phyloP scores from a whole-genome alignment of 2,113 vertebrate genomes.

The Zootoca vivipara region DNA sequence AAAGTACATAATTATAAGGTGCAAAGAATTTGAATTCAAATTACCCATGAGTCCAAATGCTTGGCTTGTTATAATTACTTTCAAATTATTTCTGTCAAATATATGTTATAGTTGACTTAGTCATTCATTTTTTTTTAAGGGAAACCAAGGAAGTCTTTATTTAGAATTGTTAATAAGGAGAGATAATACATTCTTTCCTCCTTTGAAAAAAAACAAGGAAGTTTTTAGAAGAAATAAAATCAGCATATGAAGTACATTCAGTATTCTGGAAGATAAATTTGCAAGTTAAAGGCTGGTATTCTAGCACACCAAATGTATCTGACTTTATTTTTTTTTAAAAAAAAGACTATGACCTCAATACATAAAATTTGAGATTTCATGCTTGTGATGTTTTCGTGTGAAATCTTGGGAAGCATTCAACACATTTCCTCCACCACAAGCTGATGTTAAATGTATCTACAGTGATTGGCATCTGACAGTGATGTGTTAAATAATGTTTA shows the following conservation, averaged over 20 bases:
- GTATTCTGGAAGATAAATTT: background rate
- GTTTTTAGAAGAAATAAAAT: slow-evolving; percentile 9
- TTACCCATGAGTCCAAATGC: slow-evolving; percentile 64
- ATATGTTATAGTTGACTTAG: slow-evolving; percentile 53
- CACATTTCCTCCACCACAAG: background rate
- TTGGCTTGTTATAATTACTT: slow-evolving; percentile 62
- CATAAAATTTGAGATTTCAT: background rate
- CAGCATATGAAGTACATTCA: background rate
- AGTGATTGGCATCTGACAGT: background rate
- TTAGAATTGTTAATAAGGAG: slow-evolving; percentile 48
- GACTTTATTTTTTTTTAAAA: background rate
- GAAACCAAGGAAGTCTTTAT: slow-evolving; percentile 42
- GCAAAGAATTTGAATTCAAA: slow-evolving; percentile 65
- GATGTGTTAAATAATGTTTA: accelerated
- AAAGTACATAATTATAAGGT: slow-evolving; percentile 56
- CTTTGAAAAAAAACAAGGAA: slow-evolving; percentile 12
- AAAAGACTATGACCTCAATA: background rate
- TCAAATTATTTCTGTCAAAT: slow-evolving; percentile 69
- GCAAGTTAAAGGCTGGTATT: background rate
- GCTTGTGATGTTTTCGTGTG: background rate
- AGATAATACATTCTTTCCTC: slow-evolving; percentile 12
- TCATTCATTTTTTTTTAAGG: slow-evolving; percentile 45
- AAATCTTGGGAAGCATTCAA: background rate
- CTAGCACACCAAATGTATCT: background rate
- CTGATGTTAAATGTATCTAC: background rate